A percentile compares a stretch with the other conserved stretches of the same genome.
Conservation (phyloP, 2,113 vertebrate species). For the Sterna hirundo region DNA sequence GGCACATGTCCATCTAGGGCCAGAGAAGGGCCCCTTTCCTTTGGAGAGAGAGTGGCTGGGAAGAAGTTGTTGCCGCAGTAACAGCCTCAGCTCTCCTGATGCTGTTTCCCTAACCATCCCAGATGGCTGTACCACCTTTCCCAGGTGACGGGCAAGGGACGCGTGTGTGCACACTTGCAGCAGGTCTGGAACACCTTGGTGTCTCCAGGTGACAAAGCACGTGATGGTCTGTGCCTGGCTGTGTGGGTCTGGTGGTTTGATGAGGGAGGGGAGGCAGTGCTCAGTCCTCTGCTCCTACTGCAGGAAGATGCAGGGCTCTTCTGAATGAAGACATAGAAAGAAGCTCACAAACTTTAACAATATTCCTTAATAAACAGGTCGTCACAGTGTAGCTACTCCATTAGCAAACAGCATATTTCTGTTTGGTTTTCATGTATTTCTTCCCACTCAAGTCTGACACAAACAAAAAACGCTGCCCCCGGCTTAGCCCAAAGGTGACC, state of each 20-base stretch:
- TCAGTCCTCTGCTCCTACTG: background rate
- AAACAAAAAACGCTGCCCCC: conserved; percentile 34
- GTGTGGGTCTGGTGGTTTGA: background rate
- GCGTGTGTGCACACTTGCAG: accelerated
- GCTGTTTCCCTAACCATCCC: background rate
- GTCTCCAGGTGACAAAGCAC: background rate
- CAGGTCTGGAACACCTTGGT: background rate
- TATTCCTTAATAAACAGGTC: background rate
- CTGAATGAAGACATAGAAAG: background rate
- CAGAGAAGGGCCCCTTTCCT: background rate
- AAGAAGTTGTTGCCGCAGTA: background rate
- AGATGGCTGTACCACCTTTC: background rate
- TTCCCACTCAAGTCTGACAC: conserved; percentile 44
- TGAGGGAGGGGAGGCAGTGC: background rate
- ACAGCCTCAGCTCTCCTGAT: background rate
- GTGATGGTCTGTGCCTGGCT: accelerated
- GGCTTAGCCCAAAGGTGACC: conserved; percentile 28
- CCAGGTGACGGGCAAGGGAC: background rate
- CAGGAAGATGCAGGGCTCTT: background rate
- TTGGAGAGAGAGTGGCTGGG: background rate
- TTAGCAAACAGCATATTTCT: conserved; percentile 1
- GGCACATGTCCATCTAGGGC: background rate
- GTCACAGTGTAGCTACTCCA: background rate
- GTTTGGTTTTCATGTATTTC: conserved; percentile 28
- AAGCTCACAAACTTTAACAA: background rate